Conservation (phyloP, 2,888 invertebrate genomes). For the Lymantria dispar region DNA sequence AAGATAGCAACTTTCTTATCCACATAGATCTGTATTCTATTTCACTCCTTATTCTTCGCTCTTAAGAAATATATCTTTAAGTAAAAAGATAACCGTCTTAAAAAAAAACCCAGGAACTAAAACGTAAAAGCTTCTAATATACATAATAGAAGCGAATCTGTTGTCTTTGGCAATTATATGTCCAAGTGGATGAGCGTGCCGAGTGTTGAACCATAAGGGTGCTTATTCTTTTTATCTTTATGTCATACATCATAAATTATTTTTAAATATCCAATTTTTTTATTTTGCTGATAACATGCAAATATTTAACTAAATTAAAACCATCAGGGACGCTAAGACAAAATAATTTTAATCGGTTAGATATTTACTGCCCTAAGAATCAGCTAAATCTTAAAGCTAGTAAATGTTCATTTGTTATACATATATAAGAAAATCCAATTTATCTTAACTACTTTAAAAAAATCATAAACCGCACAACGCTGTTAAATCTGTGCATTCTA, state of each 20-base stretch:
- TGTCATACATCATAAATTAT: background rate
- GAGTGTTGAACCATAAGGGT: too few relatives aligned
- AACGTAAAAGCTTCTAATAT: too few relatives aligned
- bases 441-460: background rate
- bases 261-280: background rate
- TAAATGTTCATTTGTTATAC: background rate
- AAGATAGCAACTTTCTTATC: too few relatives aligned
- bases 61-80: too few relatives aligned
- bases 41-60: too few relatives aligned
- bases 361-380: background rate
- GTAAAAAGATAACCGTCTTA: too few relatives aligned
- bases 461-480: background rate
- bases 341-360: background rate
- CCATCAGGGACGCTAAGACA: background rate
- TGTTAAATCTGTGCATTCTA: background rate
- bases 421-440: background rate
- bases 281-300: too few relatives aligned
- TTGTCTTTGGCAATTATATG: too few relatives aligned
- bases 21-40: too few relatives aligned
- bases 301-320: too few relatives aligned
- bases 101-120: too few relatives aligned
- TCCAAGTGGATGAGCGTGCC: background rate
- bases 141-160: too few relatives aligned
- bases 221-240: background rate
- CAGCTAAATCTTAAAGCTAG: background rate